A percentile compares a stretch with the other conserved stretches of the same genome.
These are phyloP conservation scores for Ceyx margarethae DNA, from an alignment of 2,113 vertebrate genomes.

Conservation along the genomic window DNA sequence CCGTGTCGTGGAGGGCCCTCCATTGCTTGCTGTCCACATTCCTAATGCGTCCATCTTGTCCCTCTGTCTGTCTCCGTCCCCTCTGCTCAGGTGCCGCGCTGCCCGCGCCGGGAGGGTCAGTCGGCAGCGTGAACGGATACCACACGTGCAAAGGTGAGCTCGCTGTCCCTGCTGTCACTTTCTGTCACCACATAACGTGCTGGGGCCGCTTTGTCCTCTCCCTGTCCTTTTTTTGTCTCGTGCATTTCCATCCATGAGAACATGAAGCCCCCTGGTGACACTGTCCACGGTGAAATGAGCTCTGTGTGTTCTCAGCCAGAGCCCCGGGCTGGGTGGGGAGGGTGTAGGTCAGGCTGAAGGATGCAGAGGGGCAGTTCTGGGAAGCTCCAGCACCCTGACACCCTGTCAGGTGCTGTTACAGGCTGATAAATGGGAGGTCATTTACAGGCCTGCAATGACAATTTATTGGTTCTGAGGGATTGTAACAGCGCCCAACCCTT, in stretches of 20 bases:
- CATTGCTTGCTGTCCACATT: slow-evolving; percentile 14
- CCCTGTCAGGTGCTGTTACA: background rate
- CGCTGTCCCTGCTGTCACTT: background rate
- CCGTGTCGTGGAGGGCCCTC: background rate
- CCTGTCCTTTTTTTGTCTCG: background rate
- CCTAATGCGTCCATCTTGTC: slow-evolving; percentile 68
- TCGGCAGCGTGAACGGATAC: slow-evolving; percentile 94
- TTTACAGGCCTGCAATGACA: slow-evolving; percentile 3
- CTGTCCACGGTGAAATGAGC: background rate
- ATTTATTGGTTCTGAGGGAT: background rate
- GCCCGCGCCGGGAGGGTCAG: slow-evolving; percentile 70
- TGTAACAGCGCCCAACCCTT: background rate
- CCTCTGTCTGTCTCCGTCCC: slow-evolving; percentile 70
- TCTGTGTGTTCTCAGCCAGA: background rate
- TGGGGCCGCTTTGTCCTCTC: background rate
- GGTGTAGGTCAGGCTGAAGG: slow-evolving; percentile 9
- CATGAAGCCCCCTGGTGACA: fast-evolving
- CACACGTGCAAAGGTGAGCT: slow-evolving; percentile 99
- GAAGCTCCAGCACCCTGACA: background rate
- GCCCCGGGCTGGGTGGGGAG: background rate
- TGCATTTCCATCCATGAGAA: background rate
- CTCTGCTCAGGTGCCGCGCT: slow-evolving; percentile 76
- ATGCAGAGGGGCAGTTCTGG: background rate
- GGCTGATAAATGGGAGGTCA: background rate
- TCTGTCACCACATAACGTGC: background rate